These are phyloP conservation scores for Sthenelais limicola DNA, from an alignment of 2,888 invertebrate species.

Conservation along the genomic window DNA sequence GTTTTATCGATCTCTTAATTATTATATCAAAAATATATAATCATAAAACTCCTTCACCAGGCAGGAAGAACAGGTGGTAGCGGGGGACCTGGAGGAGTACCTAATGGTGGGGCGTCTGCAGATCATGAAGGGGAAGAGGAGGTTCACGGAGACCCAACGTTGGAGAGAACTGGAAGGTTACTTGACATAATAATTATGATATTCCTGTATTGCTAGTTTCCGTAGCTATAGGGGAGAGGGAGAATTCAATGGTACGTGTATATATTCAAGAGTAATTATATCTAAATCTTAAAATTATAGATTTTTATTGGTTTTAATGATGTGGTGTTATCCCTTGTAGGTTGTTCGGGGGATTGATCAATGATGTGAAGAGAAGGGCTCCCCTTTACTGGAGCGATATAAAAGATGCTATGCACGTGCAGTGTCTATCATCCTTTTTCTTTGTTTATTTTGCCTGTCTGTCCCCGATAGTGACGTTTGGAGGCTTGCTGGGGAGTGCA, in stretches of 20 bases:
- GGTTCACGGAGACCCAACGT: constrained; percentile 80
- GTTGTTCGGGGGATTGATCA: constrained; percentile 91
- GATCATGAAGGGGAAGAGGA: constrained; percentile 85
- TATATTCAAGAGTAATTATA: too few species aligned
- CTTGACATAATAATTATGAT: constrained; percentile 1
- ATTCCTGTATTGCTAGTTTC: too few species aligned
- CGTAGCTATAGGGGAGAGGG: too few species aligned
- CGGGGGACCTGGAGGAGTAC: constrained; percentile 39
- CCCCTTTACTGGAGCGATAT: constrained; percentile 94
- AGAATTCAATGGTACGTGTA: too few species aligned
- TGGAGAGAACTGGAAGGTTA: constrained; percentile 83
- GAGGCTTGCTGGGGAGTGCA: constrained; percentile 57
- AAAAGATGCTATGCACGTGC: constrained; percentile 81
- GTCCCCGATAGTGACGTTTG: constrained; percentile 61
- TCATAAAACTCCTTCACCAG: constrained; percentile 46
- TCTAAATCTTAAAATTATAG: too few species aligned
- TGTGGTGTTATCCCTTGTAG: too few species aligned
- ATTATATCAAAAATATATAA: too few species aligned
- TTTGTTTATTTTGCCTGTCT: constrained; percentile 63
- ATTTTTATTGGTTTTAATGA: too few species aligned
- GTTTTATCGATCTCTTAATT: too few species aligned
- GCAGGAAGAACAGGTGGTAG: constrained; percentile 45
- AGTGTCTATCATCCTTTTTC: constrained; percentile 57
- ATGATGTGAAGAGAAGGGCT: constrained; percentile 91
- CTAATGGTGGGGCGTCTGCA: constrained; percentile 78